phyloP scores from a whole-genome alignment of 2,888 invertebrate species.

The Drosophila fungiperda region DNA sequence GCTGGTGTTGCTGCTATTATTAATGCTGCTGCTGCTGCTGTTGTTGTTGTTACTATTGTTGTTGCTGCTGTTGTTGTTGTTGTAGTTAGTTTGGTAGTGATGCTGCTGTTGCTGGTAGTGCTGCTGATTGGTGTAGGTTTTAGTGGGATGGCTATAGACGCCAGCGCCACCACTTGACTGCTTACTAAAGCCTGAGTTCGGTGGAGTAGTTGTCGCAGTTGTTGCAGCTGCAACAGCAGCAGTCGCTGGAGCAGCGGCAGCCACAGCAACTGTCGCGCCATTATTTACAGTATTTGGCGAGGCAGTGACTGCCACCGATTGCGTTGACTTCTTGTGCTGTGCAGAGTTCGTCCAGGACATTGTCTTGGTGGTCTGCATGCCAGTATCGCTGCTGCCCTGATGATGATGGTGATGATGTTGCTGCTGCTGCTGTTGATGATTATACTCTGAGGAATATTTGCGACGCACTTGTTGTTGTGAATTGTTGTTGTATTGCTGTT shows the following conservation, averaged over 20 bases:
- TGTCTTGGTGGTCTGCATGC: slow-evolving; percentile 79
- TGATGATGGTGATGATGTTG: slow-evolving; percentile 51
- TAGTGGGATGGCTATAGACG: slow-evolving; percentile 70
- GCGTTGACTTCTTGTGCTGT: slow-evolving; percentile 85
- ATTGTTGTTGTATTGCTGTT: slow-evolving; percentile 65
- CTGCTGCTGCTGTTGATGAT: slow-evolving; percentile 60
- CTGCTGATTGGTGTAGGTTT: slow-evolving; percentile 79
- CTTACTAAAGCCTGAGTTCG: slow-evolving; percentile 33
- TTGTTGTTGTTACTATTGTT: slow-evolving; percentile 15
- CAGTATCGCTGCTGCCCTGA: slow-evolving; percentile 68
- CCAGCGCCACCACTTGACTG: slow-evolving; percentile 24
- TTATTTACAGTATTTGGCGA: slow-evolving; percentile 82
- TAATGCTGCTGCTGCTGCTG: not conserved
- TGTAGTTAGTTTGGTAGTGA: slow-evolving; percentile 59
- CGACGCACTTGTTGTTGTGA: slow-evolving; percentile 72
- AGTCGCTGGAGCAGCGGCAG: slow-evolving; percentile 20
- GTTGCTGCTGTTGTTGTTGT: slow-evolving; percentile 28
- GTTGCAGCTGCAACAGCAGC: slow-evolving; percentile 10
- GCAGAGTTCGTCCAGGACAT: slow-evolving; percentile 85
- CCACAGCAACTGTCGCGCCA: slow-evolving; percentile 25
- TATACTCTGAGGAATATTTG: slow-evolving; percentile 74
- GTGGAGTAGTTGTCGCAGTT: slow-evolving; percentile 17
- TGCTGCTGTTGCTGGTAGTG: slow-evolving; percentile 82
- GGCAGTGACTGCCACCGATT: slow-evolving; percentile 84
- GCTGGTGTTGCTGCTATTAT: slow-evolving; percentile 48